Evolutionary conservation across 2,113 vertebrate species (phyloP), one percentile per base, ranked within the genome.

Genomic region (Mandrillus leucophaeus): DNA sequence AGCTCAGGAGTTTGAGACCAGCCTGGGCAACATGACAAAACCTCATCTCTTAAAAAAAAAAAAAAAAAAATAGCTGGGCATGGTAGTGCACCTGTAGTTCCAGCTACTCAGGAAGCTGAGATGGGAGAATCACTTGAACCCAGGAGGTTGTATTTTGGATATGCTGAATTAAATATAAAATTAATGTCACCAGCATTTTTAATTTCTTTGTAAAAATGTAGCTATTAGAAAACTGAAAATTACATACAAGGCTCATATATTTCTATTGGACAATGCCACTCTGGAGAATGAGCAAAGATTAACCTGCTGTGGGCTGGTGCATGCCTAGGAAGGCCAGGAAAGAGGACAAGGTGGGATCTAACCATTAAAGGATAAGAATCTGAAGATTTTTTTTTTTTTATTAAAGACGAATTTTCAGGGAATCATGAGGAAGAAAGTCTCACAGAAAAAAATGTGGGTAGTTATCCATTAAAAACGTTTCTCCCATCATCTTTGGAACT

Each of bases 381-480:
- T 87, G 40, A 50, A 92, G 43, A 32, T 30, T 64, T 64, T 64
- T 64, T 30, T 30, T 52, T 30, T 64, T 64, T 64, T 6, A 13
- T 55, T 35, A 88, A 55, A 70, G 25, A 93, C 59, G n/a, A 18
- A 12, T 89, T 83, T 95, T 88, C 82, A 35, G 61, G 82, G 89
- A 61, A 70, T 79, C 86, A 61, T 57, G 27, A 86, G 96, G 27
- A 30, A 13, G 11, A 6, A 64, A 64, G 80, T 87, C 92, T 98
- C 86, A 85, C 25, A 82, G 86, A 20, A 45, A 85, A 91, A 86
- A 86, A 87, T 48, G 1, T 17, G 43, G 66, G 57, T 81, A 82
- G 75, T 86, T 93, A 88, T 25, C 55, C 86, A 87, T 16, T 61
- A 96, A 92, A 95, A 97, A 68, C 88, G 94, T 88, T 52, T 96